These are phyloP conservation scores for Leptocoma aspasia DNA, from an alignment of 2,113 vertebrate genomes.

Conservation along the genomic window DNA sequence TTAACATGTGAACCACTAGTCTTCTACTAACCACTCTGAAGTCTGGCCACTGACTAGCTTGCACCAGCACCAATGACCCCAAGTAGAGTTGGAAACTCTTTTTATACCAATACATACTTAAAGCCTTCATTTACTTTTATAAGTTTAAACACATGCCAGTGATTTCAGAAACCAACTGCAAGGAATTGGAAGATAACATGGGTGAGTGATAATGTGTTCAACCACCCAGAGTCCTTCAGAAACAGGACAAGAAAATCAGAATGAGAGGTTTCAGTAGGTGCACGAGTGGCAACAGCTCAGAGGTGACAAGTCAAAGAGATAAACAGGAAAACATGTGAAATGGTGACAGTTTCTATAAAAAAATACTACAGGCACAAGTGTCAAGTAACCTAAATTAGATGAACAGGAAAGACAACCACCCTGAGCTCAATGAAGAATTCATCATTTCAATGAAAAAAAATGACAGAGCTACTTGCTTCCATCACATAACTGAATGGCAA, in stretches of 20 bases:
- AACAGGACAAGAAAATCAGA: not conserved
- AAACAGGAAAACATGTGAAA: not conserved
- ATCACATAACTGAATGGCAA: not conserved
- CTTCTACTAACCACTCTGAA: not conserved
- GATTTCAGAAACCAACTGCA: conserved; percentile 46
- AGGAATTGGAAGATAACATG: not conserved
- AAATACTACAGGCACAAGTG: not conserved
- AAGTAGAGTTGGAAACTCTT: not conserved
- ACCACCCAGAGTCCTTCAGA: not conserved
- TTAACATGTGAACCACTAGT: not conserved
- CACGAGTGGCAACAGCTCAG: not conserved
- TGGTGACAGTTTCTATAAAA: not conserved
- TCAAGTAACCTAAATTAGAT: not conserved
- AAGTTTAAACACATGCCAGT: not conserved
- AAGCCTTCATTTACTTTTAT: conserved; percentile 51
- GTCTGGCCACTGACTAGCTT: not conserved
- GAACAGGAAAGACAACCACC: not conserved
- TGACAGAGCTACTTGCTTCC: not conserved
- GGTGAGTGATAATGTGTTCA: not conserved
- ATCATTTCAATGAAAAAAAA: not conserved
- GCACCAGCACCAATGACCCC: not conserved
- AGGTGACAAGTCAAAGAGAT: not conserved
- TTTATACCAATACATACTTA: conserved; percentile 5
- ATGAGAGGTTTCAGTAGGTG: not conserved
- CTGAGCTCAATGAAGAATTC: not conserved